phyloP scores from a whole-genome alignment of 2,888 invertebrate genomes.

The Cacoxenus indagator region DNA sequence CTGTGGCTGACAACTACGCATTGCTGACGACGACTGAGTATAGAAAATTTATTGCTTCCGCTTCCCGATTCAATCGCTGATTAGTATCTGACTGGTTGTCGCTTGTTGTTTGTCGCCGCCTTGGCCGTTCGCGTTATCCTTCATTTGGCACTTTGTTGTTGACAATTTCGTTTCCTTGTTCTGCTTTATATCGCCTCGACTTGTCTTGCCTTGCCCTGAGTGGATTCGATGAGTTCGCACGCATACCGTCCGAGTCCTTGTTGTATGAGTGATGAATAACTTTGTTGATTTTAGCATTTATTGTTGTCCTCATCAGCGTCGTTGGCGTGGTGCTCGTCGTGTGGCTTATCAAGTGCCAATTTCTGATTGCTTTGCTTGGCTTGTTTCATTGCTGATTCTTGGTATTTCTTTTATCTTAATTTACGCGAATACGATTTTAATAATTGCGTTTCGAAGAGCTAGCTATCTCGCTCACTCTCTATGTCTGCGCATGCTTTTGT shows the following conservation, averaged over 20 bases:
- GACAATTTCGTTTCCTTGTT: not conserved
- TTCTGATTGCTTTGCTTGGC: not conserved
- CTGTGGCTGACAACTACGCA: no score
- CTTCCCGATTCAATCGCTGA: slow-evolving; percentile 52
- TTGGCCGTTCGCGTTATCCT: not conserved
- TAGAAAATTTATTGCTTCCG: slow-evolving; percentile 59
- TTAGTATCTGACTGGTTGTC: slow-evolving; percentile 51
- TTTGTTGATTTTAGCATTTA: slow-evolving; percentile 8
- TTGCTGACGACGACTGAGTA: not conserved
- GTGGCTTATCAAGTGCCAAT: not conserved
- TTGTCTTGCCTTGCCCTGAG: not conserved
- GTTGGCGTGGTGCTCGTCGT: not conserved
- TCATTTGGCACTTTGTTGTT: not conserved
- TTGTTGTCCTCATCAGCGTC: not conserved
- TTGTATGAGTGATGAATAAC: slow-evolving; percentile 2
- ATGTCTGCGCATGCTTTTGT: no score
- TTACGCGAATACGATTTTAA: not conserved
- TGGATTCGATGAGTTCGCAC: not conserved
- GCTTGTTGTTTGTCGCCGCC: slow-evolving; percentile 6
- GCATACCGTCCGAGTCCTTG: not conserved
- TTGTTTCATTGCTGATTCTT: not conserved
- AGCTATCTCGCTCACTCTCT: not conserved
- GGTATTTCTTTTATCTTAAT: slow-evolving; percentile 10
- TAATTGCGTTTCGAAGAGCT: not conserved
- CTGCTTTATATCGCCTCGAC: not conserved